These are phyloP conservation scores for Coreoperca whiteheadi DNA, from an alignment of 2,113 vertebrate species.

Conservation along the genomic window DNA sequence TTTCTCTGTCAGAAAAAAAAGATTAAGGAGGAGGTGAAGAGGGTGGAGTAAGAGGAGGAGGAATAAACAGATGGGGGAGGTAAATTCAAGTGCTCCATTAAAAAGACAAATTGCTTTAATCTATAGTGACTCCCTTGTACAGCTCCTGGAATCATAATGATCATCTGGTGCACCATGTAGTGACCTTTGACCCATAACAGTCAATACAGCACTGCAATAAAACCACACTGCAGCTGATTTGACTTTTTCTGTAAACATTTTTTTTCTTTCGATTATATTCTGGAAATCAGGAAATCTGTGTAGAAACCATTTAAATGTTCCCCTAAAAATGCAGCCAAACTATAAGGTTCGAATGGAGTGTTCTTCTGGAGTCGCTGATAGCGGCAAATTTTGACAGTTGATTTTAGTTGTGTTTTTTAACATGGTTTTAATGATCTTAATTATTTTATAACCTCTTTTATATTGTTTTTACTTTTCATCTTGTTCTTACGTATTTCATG, in stretches of 20 bases:
- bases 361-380: too few relatives aligned
- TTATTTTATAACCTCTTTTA: too few relatives aligned
- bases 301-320: background rate
- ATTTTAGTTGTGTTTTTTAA: too few relatives aligned
- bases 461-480: too few relatives aligned
- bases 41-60: background rate
- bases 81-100: conserved; percentile 47
- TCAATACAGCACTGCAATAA: conserved; percentile 21
- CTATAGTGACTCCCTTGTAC: conserved; percentile 38
- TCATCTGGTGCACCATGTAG: conserved; percentile 12
- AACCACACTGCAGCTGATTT: background rate
- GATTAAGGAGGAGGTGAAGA: conserved; percentile 21
- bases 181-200: conserved; percentile 31
- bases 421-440: too few relatives aligned
- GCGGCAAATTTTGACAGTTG: too few relatives aligned
- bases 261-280: background rate
- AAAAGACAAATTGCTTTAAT: conserved; percentile 58
- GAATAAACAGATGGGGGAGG: conserved; percentile 46
- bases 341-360: background rate
- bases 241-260: background rate
- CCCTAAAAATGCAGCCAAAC: background rate
- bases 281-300: background rate
- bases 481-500: too few relatives aligned
- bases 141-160: conserved; percentile 36
- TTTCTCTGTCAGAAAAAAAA: conserved; percentile 19